Evolutionary conservation across 2,888 invertebrate species (phyloP).

Genomic region (Petrophora chlorosata): DNA sequence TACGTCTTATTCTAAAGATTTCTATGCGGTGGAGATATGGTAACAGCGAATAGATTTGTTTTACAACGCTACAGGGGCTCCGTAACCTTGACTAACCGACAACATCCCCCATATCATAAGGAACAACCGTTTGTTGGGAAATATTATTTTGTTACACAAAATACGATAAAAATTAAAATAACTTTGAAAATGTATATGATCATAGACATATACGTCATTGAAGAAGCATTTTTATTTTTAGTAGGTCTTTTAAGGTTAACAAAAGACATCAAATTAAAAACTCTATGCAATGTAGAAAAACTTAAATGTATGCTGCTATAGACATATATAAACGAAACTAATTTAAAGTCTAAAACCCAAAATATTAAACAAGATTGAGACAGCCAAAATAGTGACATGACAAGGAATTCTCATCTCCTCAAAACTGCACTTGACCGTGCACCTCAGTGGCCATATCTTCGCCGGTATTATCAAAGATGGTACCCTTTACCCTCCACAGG

Average conservation of each 20-base stretch:
- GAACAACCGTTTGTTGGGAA: background rate
- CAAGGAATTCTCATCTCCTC: background rate
- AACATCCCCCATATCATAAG: background rate
- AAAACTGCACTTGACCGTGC: slow-evolving; percentile 5
- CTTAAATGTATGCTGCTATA: no score
- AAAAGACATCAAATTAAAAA: no score
- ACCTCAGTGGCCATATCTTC: slow-evolving; percentile 12
- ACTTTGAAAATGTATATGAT: background rate
- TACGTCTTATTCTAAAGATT: background rate
- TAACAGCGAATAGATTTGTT: slow-evolving; percentile 14
- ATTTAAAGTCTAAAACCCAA: background rate
- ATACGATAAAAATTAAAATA: background rate
- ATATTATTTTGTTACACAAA: background rate
- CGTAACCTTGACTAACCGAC: slow-evolving; percentile 7
- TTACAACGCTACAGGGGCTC: slow-evolving; percentile 1
- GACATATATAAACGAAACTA: background rate
- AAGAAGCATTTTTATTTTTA: background rate
- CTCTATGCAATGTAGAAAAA: no score
- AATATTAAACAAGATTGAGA: background rate
- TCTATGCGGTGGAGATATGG: slow-evolving; percentile 1
- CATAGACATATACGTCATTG: background rate
- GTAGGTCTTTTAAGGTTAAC: background rate
- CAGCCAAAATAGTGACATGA: background rate
- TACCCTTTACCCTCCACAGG: slow-evolving; percentile 10
- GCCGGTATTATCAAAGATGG: slow-evolving; percentile 7